Evolutionary conservation across 2,888 invertebrate genomes (phyloP).

Genomic region (Stramonita haemastoma): DNA sequence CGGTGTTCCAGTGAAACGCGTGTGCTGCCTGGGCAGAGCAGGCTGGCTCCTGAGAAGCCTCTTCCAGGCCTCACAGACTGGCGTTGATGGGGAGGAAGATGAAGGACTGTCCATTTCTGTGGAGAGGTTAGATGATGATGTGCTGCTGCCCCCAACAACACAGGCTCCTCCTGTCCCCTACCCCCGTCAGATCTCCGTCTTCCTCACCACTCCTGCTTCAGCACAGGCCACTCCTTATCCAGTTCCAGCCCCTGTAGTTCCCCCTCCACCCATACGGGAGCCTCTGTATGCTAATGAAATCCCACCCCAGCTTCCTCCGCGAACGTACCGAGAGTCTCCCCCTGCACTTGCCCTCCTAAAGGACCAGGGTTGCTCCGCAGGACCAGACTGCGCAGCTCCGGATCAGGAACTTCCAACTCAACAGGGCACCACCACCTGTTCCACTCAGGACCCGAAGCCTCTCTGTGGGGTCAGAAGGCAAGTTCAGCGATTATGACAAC

Average conservation of each 20-base stretch:
- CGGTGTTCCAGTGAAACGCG: slow-evolving; percentile 38
- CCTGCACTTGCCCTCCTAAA: slow-evolving; percentile 71
- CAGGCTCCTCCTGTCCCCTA: slow-evolving; percentile 40
- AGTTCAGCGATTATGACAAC: slow-evolving; percentile 45
- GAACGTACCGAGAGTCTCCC: slow-evolving; percentile 54
- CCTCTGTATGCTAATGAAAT: slow-evolving; percentile 67
- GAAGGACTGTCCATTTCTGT: slow-evolving; percentile 25
- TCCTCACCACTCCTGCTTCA: background rate
- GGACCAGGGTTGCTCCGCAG: slow-evolving; percentile 64
- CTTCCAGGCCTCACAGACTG: background rate
- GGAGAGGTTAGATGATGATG: slow-evolving; percentile 27
- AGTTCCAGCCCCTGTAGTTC: background rate
- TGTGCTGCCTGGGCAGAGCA: slow-evolving; percentile 5
- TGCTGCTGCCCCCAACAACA: slow-evolving; percentile 28
- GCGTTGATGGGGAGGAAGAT: background rate
- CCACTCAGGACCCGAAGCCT: slow-evolving; percentile 48
- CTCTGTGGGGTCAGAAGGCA: slow-evolving; percentile 46
- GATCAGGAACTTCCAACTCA: slow-evolving; percentile 13
- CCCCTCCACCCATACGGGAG: slow-evolving; percentile 46
- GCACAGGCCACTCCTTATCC: background rate
- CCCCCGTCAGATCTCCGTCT: slow-evolving; percentile 25
- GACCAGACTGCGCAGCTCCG: slow-evolving; percentile 43
- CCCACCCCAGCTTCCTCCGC: slow-evolving; percentile 31
- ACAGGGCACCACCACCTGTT: slow-evolving; percentile 40
- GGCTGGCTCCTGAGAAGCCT: background rate